phyloP scores from a whole-genome alignment of 1,140 invertebrate genomes.

The Listronotus oregonensis region DNA sequence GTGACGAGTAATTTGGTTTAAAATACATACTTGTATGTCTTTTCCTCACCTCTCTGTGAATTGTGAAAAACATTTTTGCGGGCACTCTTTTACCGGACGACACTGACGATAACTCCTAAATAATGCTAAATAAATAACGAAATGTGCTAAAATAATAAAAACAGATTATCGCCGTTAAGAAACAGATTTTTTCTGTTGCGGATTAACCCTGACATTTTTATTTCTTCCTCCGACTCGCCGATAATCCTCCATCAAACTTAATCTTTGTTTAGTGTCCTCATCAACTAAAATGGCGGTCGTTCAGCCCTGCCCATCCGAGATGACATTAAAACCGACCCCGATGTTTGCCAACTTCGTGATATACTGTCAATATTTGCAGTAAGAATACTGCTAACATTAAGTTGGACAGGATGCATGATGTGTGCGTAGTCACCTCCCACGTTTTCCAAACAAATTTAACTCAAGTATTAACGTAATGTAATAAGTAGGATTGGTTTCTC shows the following conservation, averaged over 20 bases:
- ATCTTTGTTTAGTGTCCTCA: conserved; percentile 14
- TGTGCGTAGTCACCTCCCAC: conserved; percentile 20
- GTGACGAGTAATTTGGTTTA: too few species aligned
- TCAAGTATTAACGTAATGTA: conserved; percentile 9
- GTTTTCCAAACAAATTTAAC: conserved; percentile 21
- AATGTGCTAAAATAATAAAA: too few species aligned
- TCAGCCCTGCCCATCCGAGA: conserved; percentile 4
- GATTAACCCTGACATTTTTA: too few species aligned
- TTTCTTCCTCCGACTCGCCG: not conserved
- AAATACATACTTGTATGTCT: too few species aligned
- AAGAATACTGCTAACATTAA: conserved; percentile 13
- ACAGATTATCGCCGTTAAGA: too few species aligned
- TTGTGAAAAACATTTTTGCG: too few species aligned
- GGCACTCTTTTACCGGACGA: too few species aligned
- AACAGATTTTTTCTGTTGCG: too few species aligned
- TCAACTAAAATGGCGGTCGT: conserved; percentile 13
- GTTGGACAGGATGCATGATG: conserved; percentile 13
- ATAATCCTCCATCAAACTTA: conserved; percentile 3
- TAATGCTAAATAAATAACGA: too few species aligned
- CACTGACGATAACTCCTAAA: too few species aligned
- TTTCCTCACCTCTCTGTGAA: too few species aligned
- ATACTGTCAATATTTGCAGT: conserved; percentile 22
- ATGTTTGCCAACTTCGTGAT: conserved; percentile 25
- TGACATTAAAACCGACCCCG: conserved; percentile 18
- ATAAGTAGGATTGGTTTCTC: conserved; percentile 4